Percentiles rank a stretch among this genome's conserved stretches.
These are phyloP conservation scores for Philypnodon macrostomus DNA, from an alignment of 2,797 vertebrate species.

Conservation along the genomic window DNA sequence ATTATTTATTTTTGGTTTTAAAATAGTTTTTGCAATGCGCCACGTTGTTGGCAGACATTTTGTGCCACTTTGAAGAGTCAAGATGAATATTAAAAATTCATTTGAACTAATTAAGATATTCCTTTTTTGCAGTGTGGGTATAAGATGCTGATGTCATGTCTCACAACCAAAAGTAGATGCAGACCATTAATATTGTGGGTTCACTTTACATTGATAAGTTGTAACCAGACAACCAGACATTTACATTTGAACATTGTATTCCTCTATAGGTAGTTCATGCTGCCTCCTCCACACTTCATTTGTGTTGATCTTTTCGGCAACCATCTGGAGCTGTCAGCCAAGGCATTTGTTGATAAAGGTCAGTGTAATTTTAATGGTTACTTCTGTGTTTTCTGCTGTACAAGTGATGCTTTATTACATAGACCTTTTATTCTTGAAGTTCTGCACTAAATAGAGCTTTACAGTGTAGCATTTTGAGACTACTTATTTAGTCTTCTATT, in stretches of 20 bases:
- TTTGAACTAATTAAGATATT: too few relatives aligned
- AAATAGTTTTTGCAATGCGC: too few relatives aligned
- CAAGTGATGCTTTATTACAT: slow-evolving; percentile 5
- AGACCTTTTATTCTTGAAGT: slow-evolving; percentile 2
- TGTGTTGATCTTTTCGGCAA: slow-evolving; percentile 15
- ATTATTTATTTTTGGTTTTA: too few relatives aligned
- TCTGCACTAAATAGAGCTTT: background rate
- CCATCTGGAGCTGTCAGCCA: background rate
- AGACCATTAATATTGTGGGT: too few relatives aligned
- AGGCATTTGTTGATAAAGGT: slow-evolving; percentile 23
- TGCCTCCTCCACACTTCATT: slow-evolving; percentile 4
- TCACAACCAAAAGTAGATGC: too few relatives aligned
- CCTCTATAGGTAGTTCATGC: background rate
- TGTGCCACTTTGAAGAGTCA: too few relatives aligned
- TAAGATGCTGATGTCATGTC: slow-evolving; percentile 50
- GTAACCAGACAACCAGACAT: too few relatives aligned
- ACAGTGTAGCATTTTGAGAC: background rate
- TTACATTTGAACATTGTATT: background rate
- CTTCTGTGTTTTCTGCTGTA: slow-evolving; percentile 7
- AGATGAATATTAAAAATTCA: too few relatives aligned
- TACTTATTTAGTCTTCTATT: too few relatives aligned
- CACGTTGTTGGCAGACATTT: too few relatives aligned
- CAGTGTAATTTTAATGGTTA: slow-evolving; percentile 9
- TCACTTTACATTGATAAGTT: too few relatives aligned
- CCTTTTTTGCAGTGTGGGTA: too few relatives aligned